Percentiles rank a stretch among this genome's conserved stretches.
phyloP scores from a whole-genome alignment of 2,797 vertebrate species.

The Cuniculus paca region DNA sequence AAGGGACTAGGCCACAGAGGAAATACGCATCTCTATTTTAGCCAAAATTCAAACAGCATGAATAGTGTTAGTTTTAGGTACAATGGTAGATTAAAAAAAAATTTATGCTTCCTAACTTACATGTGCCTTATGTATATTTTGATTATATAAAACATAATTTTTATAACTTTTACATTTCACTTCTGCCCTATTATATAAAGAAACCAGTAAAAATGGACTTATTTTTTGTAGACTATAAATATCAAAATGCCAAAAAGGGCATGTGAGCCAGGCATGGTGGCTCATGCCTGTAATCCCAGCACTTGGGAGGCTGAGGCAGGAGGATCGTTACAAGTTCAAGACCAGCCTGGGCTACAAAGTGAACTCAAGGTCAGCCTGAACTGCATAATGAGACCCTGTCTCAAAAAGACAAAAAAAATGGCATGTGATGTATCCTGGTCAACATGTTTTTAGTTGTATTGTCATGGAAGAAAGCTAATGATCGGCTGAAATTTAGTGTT shows the following conservation, averaged over 20 bases:
- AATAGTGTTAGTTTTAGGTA: background rate
- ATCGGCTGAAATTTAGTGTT: background rate
- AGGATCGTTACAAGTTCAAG: too few species aligned
- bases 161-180: background rate
- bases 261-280: too few species aligned
- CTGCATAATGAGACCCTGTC: too few species aligned
- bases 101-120: background rate
- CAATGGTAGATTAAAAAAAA: background rate
- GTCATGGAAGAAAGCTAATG: conserved; percentile 19
- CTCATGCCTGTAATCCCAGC: too few species aligned
- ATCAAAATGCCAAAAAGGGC: background rate
- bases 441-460: background rate
- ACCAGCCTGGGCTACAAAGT: too few species aligned
- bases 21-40: background rate
- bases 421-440: background rate
- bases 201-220: background rate
- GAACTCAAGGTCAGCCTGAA: too few species aligned
- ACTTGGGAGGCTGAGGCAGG: too few species aligned
- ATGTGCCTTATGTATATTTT: background rate
- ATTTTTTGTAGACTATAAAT: background rate
- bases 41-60: background rate
- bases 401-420: too few species aligned
- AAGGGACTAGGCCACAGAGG: background rate
- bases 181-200: background rate
- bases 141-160: background rate